Evolutionary conservation across 2,888 invertebrate species (phyloP).

Genomic region (Drosophila melanosoma): DNA sequence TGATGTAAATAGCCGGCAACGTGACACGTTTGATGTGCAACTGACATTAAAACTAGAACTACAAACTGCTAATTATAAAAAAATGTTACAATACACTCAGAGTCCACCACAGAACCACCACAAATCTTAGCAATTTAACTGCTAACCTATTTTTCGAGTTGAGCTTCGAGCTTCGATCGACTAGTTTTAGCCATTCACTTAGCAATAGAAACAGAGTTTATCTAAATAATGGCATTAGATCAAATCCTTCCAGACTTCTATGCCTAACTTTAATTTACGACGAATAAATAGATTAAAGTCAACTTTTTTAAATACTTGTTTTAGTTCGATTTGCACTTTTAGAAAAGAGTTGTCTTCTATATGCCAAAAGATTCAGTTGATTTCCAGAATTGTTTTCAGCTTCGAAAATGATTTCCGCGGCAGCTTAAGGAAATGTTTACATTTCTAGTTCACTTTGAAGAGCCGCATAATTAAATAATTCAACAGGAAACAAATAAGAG

Average conservation of each 20-base stretch:
- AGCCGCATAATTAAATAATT: conserved; percentile 75
- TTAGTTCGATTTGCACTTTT: background rate
- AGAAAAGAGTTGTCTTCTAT: background rate
- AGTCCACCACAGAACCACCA: conserved; percentile 16
- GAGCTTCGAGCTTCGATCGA: conserved; percentile 11
- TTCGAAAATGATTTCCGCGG: conserved; percentile 25
- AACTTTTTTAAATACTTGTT: conserved; percentile 14
- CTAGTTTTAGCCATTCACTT: conserved; percentile 61
- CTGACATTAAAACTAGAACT: conserved; percentile 66
- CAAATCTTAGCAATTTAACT: conserved; percentile 42
- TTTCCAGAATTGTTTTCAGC: conserved; percentile 6
- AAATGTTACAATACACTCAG: conserved; percentile 16
- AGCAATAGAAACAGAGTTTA: background rate
- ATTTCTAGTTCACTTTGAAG: conserved; percentile 61
- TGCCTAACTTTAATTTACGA: conserved; percentile 19
- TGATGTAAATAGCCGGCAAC: conserved; percentile 40
- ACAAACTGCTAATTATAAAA: conserved; percentile 46
- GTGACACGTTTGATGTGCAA: conserved; percentile 55
- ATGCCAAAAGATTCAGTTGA: conserved; percentile 35
- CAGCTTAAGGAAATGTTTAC: conserved; percentile 26
- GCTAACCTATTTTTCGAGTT: conserved; percentile 56
- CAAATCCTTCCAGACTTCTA: background rate
- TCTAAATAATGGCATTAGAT: conserved; percentile 10
- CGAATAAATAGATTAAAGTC: background rate
- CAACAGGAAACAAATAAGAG: conserved; percentile 67